These are phyloP conservation scores for Folsomia candida DNA, from an alignment of 2,888 invertebrate genomes.

Conservation along the genomic window DNA sequence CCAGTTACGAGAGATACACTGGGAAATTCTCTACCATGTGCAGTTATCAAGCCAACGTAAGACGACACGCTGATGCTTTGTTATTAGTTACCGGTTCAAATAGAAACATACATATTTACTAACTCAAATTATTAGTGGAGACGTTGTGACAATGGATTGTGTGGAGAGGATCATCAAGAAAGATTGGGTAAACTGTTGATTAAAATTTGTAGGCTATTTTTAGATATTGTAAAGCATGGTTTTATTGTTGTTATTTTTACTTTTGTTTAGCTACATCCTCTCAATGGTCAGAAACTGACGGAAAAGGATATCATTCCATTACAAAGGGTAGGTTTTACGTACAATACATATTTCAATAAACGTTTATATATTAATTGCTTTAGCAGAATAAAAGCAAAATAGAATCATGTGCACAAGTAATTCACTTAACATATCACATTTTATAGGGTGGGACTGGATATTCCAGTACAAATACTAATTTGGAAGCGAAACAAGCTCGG, in stretches of 20 bases:
- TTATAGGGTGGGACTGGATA: slow-evolving; percentile 91
- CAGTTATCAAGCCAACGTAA: slow-evolving; percentile 83
- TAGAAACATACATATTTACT: not conserved
- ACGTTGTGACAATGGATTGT: slow-evolving; percentile 94
- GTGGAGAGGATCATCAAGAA: slow-evolving; percentile 93
- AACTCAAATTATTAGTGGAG: slow-evolving; percentile 81
- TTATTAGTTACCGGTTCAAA: no score
- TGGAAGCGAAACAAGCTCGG: slow-evolving; percentile 78
- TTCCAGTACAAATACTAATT: slow-evolving; percentile 75
- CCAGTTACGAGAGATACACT: slow-evolving; percentile 94
- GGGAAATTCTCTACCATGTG: slow-evolving; percentile 90
- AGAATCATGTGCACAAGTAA: no score
- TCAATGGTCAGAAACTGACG: slow-evolving; percentile 76
- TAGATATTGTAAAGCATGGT: no score
- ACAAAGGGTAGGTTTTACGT: slow-evolving; percentile 76
- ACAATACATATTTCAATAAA: no score
- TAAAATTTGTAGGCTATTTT: no score
- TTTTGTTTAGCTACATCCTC: slow-evolving; percentile 88
- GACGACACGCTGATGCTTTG: not conserved
- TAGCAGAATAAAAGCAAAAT: not conserved
- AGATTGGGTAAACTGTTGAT: no score
- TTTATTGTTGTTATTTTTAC: no score
- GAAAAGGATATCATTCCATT: slow-evolving; percentile 90
- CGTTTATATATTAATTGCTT: not conserved
- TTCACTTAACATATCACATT: not conserved